Base-by-base conservation (phyloP, 2,888 invertebrate species). In the Drosophila mercatorum region DNA sequence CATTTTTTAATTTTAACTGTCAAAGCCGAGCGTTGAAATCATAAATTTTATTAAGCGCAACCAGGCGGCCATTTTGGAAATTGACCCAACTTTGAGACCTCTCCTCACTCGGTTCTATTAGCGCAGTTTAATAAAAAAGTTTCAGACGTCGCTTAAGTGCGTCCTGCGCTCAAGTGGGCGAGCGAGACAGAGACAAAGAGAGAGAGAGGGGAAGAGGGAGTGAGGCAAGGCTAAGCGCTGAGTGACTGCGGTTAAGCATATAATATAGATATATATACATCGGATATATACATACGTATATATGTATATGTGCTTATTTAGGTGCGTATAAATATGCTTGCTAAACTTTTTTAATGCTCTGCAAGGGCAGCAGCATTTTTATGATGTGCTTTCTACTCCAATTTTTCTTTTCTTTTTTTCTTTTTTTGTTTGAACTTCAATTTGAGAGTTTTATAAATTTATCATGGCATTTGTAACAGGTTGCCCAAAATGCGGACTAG, bases 1-100 rank as follows among this genome's bases (percentile, higher is more conserved):
- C 87, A 82, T 89, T 87, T 88, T 90, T 88, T 90, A 90, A 87
- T 88, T 90, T 87, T 72, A 88, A 87, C 87, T 87, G 89, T 90
- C 90, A 90, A 83, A 90, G 87, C 76, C 87, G 80, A 81, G 84
- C 89, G 78, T 88, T 78, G 86, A 83, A 89, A 90, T 89, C 90
- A 85, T 89, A 89, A 89, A 89, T 89, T 89, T 90, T 89, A 89
- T 91, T 89, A 89, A 90, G 88, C 90, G 78, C 88, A 88, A 78
- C 91, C 91, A 75, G 80, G 89, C 89, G 89, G 78, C 90, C 90
- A 90, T 87, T 90, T 87, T 82, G 84, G 74, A 81, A 86, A 77
- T 71, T 80, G 90, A 90, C 87, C 88, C 83, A 69, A 68, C 76
- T 77, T 71, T 63, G 60, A 67, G 67, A 68, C 68, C 63, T 58